Conservation (phyloP, 2,888 invertebrate species). For the Athrips mouffetella region DNA sequence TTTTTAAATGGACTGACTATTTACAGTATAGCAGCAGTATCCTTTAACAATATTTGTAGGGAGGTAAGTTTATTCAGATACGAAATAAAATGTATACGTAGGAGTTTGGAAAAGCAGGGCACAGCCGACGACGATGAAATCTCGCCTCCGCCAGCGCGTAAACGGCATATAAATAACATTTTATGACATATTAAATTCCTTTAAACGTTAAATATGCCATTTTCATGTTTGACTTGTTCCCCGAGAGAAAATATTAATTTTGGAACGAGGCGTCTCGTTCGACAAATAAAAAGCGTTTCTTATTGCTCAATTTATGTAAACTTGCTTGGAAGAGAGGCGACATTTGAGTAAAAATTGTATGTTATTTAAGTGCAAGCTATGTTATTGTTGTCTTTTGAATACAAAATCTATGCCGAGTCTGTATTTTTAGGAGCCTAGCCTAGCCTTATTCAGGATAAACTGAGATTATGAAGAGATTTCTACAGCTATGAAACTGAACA, state of each 20-base stretch:
- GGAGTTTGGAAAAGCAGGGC: neutral
- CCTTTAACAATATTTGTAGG: too few species aligned
- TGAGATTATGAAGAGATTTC: too few species aligned
- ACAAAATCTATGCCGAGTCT: too few species aligned
- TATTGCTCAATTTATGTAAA: slow-evolving; percentile 1
- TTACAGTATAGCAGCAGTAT: too few species aligned
- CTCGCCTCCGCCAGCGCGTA: slow-evolving; percentile 46
- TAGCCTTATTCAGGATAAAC: too few species aligned
- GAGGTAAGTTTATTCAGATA: neutral
- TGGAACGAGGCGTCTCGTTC: slow-evolving; percentile 18
- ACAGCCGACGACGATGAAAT: slow-evolving; percentile 41
- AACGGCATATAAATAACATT: slow-evolving; percentile 67
- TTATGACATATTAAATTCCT: slow-evolving; percentile 70
- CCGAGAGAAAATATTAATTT: slow-evolving; percentile 48
- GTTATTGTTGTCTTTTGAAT: neutral
- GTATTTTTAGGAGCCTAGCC: too few species aligned
- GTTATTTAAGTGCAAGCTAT: too few species aligned
- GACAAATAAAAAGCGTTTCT: slow-evolving; percentile 3
- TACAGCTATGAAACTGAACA: too few species aligned
- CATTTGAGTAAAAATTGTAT: too few species aligned
- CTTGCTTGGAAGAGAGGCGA: too few species aligned
- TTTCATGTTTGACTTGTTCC: slow-evolving; percentile 56
- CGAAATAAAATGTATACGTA: neutral
- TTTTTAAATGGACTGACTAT: too few species aligned
- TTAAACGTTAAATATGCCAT: slow-evolving; percentile 68